Base-by-base conservation (phyloP, 2,888 invertebrate genomes). In the Eilema sororculum region DNA sequence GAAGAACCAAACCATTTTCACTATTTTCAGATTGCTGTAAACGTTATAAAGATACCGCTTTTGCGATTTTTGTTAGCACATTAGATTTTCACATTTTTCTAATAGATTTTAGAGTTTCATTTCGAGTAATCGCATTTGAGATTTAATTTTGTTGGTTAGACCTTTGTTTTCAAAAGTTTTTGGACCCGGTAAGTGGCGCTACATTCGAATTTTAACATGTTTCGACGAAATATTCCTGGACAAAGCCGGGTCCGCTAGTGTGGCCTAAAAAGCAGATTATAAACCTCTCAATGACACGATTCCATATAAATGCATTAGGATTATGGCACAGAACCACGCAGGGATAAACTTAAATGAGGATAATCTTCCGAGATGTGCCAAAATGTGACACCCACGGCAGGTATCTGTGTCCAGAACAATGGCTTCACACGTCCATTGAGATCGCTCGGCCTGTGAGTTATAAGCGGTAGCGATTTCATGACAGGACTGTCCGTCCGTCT, bases 361-460 rank as follows among this genome's bases (percentile, higher is more conserved):
- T 84, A 78, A 84, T 80, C 84, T 75, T 52, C 52, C 69, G 69
- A 79, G 80, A 84, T 78, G 81, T 83, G 81, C 77, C 80, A 84
- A 80, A 80, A 82, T 79, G 80, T 85, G 85, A 80, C 83, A 87
- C 78, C 76, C 76, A 77, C 73, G 71, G 77, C 79, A 78, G 78
- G 79, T 84, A 81, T 84, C 81, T 76, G 75, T 84, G 78, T 71
- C 76, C 59, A 25, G 58, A 63, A 81, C 76, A 83, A 81, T 78
- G 72, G 71, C 28, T 28, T 56, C 68, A 68, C 37, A 65, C 65
- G 28, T 59, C 41, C 52, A 67, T 58, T 58, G 46, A 67, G 52
- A 8, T 60, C 6, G 41, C 59, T 58, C 30, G 33, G 46, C 22
- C 58, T 22, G 5, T 24, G 64, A 52, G 66, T 59, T 37, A 64